Evolutionary conservation across 1,140 invertebrate genomes (phyloP).

Genomic region (Nasonia giraulti): DNA sequence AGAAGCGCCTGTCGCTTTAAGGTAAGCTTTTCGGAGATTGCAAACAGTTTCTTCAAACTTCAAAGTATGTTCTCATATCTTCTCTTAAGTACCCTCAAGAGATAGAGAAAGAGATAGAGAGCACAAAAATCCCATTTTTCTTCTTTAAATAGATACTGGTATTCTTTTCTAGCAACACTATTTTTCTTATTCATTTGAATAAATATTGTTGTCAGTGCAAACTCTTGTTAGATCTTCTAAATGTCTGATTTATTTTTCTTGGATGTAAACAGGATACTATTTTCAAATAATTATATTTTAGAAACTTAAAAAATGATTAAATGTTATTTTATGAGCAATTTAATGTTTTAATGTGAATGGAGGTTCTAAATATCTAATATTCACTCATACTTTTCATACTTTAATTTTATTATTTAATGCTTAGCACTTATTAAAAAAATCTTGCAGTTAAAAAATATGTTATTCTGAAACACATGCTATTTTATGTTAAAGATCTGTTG

Average conservation of each 20-base stretch:
- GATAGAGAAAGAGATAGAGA: constrained; percentile 37
- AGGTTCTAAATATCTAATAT: too few relatives aligned
- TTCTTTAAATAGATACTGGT: constrained; percentile 39
- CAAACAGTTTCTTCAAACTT: constrained; percentile 69
- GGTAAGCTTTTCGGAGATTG: constrained; percentile 72
- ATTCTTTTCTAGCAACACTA: constrained; percentile 30
- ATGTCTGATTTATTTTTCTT: neutral
- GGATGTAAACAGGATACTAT: neutral
- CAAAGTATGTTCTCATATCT: constrained; percentile 48
- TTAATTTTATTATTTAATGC: too few relatives aligned
- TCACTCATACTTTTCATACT: too few relatives aligned
- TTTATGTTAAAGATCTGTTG: too few relatives aligned
- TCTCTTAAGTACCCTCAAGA: constrained; percentile 50
- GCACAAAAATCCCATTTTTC: constrained; percentile 38
- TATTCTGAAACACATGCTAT: too few relatives aligned
- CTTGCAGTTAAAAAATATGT: too few relatives aligned
- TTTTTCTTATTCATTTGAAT: constrained; percentile 41
- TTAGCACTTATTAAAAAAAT: too few relatives aligned
- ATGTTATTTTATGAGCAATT: too few relatives aligned
- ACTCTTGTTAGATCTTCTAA: neutral
- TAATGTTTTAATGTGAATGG: too few relatives aligned
- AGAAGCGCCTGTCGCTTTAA: constrained; percentile 71
- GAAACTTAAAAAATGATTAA: too few relatives aligned
- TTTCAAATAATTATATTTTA: neutral
- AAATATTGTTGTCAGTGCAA: constrained; percentile 25